Percentiles rank a stretch among this genome's conserved stretches.
These are phyloP conservation scores for Selene dorsalis DNA, from an alignment of 2,797 vertebrate genomes.

Conservation along the genomic window DNA sequence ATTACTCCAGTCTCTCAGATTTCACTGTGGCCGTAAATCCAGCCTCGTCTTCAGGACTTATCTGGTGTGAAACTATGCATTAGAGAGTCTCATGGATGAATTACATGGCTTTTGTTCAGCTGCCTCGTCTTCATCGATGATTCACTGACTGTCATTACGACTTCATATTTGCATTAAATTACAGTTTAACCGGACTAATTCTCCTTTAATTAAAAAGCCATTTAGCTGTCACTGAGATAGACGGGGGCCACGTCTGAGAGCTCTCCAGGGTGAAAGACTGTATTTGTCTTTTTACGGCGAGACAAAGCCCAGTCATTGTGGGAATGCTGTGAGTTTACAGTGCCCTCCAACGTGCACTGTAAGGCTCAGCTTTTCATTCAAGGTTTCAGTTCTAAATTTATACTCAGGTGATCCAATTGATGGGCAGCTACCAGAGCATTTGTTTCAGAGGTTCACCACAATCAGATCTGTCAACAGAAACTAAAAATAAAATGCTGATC, in stretches of 20 bases:
- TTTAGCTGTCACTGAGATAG: conserved; percentile 92
- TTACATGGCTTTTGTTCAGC: conserved; percentile 86
- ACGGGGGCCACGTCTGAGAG: conserved; percentile 82
- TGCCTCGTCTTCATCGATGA: conserved; percentile 91
- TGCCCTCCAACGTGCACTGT: conserved; percentile 23
- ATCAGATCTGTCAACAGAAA: neutral
- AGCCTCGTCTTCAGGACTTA: conserved; percentile 59
- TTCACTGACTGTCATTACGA: conserved; percentile 93
- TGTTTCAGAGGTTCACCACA: neutral
- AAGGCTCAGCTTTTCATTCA: conserved; percentile 6
- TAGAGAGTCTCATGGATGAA: conserved; percentile 73
- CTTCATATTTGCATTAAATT: conserved; percentile 99
- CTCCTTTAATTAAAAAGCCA: conserved; percentile 97
- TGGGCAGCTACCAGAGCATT: neutral
- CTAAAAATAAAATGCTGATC: neutral
- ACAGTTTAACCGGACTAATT: conserved; percentile 96
- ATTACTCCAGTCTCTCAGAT: conserved; percentile 51
- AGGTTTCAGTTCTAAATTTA: conserved; percentile 17
- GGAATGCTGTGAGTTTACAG: conserved; percentile 43
- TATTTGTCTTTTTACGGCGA: conserved; percentile 67
- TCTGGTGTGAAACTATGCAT: conserved; percentile 72
- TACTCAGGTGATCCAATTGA: conserved; percentile 5
- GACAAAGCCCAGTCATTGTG: conserved; percentile 54
- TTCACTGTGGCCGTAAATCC: conserved; percentile 54
- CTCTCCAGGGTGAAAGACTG: conserved; percentile 79